Evolutionary conservation across 2,113 vertebrate genomes (phyloP), one percentile per base, ranked within the genome.

Genomic region (Rhinoderma darwinii): DNA sequence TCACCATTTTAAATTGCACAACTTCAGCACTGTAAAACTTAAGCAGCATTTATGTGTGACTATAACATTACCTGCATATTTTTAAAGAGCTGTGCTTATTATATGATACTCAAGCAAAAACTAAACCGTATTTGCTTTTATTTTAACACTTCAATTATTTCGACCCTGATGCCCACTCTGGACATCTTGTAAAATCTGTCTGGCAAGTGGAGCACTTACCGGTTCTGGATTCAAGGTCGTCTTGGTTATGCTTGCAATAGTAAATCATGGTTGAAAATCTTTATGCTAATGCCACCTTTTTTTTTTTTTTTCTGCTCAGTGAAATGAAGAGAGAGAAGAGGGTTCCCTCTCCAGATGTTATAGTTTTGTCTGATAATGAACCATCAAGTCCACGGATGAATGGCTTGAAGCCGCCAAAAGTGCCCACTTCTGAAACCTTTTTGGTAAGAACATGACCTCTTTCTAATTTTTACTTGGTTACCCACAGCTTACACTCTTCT

Each of bases 351-450:
- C 97, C 98, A 0, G 97, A 99, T 8, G 78, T 82, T 39, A 99
- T 99, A 0, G 96, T 99, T 88, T 90, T 99, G 30, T 99, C 98
- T 0, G 98, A 99, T 92, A 98, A 95, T 0, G 98, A 99, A 82
- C 96, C 97, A 2, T 94, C 94, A 12, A 99, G 98, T 91, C 98
- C 98, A 0, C 88, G 95, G 15, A 94, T 97, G 93, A 99, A 99
- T 17, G 97, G 98, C 2, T 90, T 97, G 86, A 95, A 95, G 89
- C 92, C 92, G 84, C 25, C 89, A 3, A 94, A 93, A 43, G 97
- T 97, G 92, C 93, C 96, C 4, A 96, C 95, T 92, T 96, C 97
- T 0, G 96, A 99, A 81, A 94, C 95, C 30, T 96, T 99, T 7
- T 94, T 98, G 98, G 97, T 98, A 93, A 94, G 94, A 43, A 43